phyloP scores from a whole-genome alignment of 2,797 vertebrate genomes.

The Euthynnus affinis region DNA sequence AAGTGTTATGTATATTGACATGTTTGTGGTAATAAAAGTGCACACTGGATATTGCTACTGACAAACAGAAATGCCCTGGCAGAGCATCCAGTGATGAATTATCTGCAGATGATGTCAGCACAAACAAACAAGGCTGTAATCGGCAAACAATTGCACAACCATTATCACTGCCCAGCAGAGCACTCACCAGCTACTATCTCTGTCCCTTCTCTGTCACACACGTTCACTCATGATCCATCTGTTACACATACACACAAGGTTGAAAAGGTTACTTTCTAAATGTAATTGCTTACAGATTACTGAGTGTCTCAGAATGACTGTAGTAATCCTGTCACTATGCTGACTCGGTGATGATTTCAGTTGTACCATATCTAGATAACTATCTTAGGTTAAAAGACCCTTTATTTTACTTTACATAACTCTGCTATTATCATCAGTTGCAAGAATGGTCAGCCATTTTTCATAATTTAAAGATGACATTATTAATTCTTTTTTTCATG shows the following conservation, averaged over 20 bases:
- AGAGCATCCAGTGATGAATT: slow-evolving; percentile 37
- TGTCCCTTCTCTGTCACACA: slow-evolving; percentile 34
- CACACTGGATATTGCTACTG: slow-evolving; percentile 18
- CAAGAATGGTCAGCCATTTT: slow-evolving; percentile 19
- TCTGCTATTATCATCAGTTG: slow-evolving; percentile 23
- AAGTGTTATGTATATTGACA: not conserved
- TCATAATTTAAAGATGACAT: slow-evolving; percentile 24
- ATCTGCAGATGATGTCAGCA: slow-evolving; percentile 59
- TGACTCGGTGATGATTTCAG: slow-evolving; percentile 23
- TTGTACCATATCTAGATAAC: slow-evolving; percentile 19
- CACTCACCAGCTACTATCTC: slow-evolving; percentile 49
- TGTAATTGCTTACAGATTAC: slow-evolving; percentile 46
- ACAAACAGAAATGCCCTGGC: slow-evolving; percentile 28
- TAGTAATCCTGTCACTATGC: slow-evolving; percentile 21
- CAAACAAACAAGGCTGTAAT: slow-evolving; percentile 67
- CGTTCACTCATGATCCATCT: slow-evolving; percentile 45
- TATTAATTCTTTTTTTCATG: slow-evolving; percentile 7
- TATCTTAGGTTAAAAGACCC: slow-evolving; percentile 26
- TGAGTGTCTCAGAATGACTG: slow-evolving; percentile 20
- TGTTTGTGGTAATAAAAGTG: slow-evolving; percentile 8
- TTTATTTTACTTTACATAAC: slow-evolving; percentile 22
- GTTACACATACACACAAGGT: slow-evolving; percentile 22
- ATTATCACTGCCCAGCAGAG: slow-evolving; percentile 70
- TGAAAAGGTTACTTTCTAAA: slow-evolving; percentile 43
- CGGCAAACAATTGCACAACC: slow-evolving; percentile 59